Base-by-base conservation (phyloP, 30 jellyfish, hydroid and myxozoan species). In the Aurelia sp. region DNA sequence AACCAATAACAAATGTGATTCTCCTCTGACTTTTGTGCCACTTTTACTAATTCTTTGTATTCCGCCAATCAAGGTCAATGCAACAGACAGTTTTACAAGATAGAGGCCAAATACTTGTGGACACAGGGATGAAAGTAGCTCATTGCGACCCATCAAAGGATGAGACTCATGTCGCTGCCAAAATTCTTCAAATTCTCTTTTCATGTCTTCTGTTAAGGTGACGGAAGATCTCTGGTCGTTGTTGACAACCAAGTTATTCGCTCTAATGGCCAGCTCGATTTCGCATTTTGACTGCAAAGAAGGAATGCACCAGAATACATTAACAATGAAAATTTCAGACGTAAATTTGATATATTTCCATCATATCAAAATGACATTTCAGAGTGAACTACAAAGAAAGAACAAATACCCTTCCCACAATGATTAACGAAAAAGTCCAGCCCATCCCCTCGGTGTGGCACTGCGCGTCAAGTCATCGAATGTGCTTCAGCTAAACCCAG, bases 81-180 rank as follows among this genome's bases (percentile, higher is more conserved):
- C 89, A 21, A 96, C 98, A 57, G 99, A 96, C 27, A 96, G 78
- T 72, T 91, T 96, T 27, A 92, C 97, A 50, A 91, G 89, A 70
- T 91, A 91, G 63, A 96, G 85, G 44, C 99, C 99, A 86, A 86
- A 90, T 17, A 96, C 97, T 81, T 96, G 99, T 23, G 99, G 99
- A 66, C 99, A 96, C 59, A 96, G 88, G 41, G 98, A 82, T 47
- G 97, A 82, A 44, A 96, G 78, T 19, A 96, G 88, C 37, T 87
- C 70, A 67, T 96, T 86, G 66, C 99, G 93, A 6, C 99, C 99
- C 55, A 53, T 48, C 33, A 95, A 86, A 58, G 99, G 99, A 3
- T 50, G 81, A 0, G 17, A 51, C 57, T 58, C 27, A 67, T 95
- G 72, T 22, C 55, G 61, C n/a, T 90, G 86, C 99, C 99, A 95